These are phyloP conservation scores for Lordiphosa fenestrarum DNA, from an alignment of 2,888 invertebrate genomes.

Conservation along the genomic window DNA sequence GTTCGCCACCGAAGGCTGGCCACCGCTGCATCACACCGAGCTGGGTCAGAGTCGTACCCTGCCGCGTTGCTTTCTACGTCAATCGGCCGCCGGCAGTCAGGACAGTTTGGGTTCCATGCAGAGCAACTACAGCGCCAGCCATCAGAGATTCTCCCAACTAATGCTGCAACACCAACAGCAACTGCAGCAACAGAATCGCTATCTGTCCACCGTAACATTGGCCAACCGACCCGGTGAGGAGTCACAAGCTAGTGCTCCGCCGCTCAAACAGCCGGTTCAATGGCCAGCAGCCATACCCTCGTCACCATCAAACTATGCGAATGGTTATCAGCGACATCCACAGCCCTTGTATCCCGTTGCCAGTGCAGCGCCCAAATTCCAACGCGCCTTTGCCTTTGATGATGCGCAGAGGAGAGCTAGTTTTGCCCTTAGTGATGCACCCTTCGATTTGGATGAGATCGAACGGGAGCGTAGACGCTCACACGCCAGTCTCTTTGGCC, in stretches of 20 bases:
- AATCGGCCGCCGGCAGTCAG: slow-evolving; percentile 64
- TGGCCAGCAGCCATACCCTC: slow-evolving; percentile 80
- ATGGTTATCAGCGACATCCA: slow-evolving; percentile 54
- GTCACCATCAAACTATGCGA: slow-evolving; percentile 77
- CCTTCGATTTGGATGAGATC: slow-evolving; percentile 79
- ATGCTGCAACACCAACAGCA: slow-evolving; percentile 52
- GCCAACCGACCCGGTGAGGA: slow-evolving; percentile 62
- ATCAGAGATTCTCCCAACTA: slow-evolving; percentile 54
- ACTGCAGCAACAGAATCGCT: slow-evolving; percentile 52
- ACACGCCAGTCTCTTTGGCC: slow-evolving; percentile 78
- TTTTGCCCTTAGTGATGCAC: slow-evolving; percentile 55
- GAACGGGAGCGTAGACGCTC: slow-evolving; percentile 79
- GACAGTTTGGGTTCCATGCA: slow-evolving; percentile 60
- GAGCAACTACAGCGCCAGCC: slow-evolving; percentile 45
- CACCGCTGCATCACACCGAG: slow-evolving; percentile 10
- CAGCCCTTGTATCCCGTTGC: slow-evolving; percentile 49
- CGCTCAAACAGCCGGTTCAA: slow-evolving; percentile 54
- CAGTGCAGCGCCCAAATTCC: slow-evolving; percentile 58
- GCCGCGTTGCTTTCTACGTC: slow-evolving; percentile 78
- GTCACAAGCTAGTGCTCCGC: slow-evolving; percentile 1
- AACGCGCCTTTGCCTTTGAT: slow-evolving; percentile 75
- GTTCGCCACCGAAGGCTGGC: slow-evolving; percentile 53
- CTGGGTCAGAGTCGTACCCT: slow-evolving; percentile 77
- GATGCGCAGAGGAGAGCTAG: slow-evolving; percentile 67
- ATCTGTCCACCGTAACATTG: slow-evolving; percentile 63